Percentiles rank a stretch among this genome's conserved stretches.
phyloP scores from a whole-genome alignment of 1,140 invertebrate species.

The Lordiphosa clarofinis region DNA sequence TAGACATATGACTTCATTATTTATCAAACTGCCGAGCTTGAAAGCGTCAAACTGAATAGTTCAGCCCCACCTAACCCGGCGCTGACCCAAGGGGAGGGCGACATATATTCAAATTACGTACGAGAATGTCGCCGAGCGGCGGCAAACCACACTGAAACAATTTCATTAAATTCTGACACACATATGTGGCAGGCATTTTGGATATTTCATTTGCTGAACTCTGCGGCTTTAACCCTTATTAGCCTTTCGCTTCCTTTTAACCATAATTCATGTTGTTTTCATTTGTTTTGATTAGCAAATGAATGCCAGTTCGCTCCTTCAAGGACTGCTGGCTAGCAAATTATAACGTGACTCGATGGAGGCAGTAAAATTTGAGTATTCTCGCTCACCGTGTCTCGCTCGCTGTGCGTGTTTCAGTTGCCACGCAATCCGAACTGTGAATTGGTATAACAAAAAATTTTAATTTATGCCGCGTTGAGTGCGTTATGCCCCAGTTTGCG shows the following conservation, averaged over 20 bases:
- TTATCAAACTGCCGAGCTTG: slow-evolving; percentile 60
- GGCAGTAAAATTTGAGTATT: slow-evolving; percentile 68
- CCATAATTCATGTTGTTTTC: slow-evolving; percentile 73
- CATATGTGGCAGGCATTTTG: slow-evolving; percentile 12
- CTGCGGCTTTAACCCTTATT: slow-evolving; percentile 71
- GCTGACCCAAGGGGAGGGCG: slow-evolving; percentile 28
- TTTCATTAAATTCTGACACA: slow-evolving; percentile 56
- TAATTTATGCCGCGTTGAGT: slow-evolving; percentile 75
- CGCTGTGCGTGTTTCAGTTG: slow-evolving; percentile 61
- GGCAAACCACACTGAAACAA: slow-evolving; percentile 58
- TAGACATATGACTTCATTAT: slow-evolving; percentile 76
- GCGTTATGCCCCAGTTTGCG: slow-evolving; percentile 69
- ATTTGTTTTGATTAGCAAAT: slow-evolving; percentile 77
- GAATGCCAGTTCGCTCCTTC: slow-evolving; percentile 24
- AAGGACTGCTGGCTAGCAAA: slow-evolving; percentile 37
- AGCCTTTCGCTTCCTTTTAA: slow-evolving; percentile 40
- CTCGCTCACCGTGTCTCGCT: slow-evolving; percentile 37
- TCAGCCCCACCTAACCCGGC: slow-evolving; percentile 21
- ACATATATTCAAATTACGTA: slow-evolving; percentile 68
- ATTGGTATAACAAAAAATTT: slow-evolving; percentile 55
- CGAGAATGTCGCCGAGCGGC: slow-evolving; percentile 20
- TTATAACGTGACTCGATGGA: slow-evolving; percentile 62
- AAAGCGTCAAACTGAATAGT: slow-evolving; percentile 52
- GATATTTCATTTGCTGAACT: slow-evolving; percentile 50
- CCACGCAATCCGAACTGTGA: slow-evolving; percentile 60